Conservation (phyloP, 2,113 vertebrate species). For the Carlito syrichta region DNA sequence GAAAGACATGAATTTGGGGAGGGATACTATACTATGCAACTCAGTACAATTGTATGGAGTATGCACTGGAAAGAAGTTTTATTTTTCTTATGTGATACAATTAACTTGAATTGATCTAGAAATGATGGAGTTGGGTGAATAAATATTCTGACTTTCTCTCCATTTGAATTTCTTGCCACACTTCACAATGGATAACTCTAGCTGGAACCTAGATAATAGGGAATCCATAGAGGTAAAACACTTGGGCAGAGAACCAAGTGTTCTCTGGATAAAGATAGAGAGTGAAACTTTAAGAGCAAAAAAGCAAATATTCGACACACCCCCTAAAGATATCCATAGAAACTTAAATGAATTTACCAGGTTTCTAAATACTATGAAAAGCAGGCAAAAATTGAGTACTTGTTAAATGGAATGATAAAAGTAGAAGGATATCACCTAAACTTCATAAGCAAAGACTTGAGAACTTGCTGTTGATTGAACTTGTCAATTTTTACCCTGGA, state of each 20-base stretch:
- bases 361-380: background rate
- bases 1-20: background rate
- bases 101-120: background rate
- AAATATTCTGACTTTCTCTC: background rate
- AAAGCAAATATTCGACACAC: background rate
- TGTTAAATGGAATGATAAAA: background rate
- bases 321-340: background rate
- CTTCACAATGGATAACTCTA: background rate
- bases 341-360: background rate
- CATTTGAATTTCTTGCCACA: background rate
- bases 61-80: background rate
- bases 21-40: background rate
- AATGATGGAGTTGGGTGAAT: background rate
- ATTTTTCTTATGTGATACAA: background rate
- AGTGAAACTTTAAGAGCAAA: background rate
- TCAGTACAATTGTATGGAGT: background rate
- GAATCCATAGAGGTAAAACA: background rate
- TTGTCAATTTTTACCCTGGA: background rate
- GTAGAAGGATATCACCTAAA: background rate
- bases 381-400: background rate
- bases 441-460: background rate
- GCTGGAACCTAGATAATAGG: background rate
- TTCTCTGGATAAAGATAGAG: background rate
- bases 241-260: background rate
- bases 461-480: background rate